Evolutionary conservation across 1,140 invertebrate species (phyloP), one percentile per base, ranked within the genome.

Genomic region (Sarcophaga bullata): DNA sequence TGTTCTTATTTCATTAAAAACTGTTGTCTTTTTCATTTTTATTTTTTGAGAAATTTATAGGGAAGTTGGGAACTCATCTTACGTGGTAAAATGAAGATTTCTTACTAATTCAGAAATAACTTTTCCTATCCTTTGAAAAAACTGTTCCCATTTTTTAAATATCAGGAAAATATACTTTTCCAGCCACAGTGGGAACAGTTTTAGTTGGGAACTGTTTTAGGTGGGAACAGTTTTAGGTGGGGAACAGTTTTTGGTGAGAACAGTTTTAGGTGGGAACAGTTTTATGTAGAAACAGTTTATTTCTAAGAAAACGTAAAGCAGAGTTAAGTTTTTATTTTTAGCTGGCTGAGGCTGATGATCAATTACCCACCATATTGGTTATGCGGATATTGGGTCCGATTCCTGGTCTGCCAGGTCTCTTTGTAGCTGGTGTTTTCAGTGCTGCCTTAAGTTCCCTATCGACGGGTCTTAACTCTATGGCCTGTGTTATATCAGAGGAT

Each of bases 401-500:
- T 52, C 94, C 94, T 0, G 96, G 95, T 4, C 85, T 97, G 73
- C 94, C 95, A 0, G 96, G 96, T 80, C 91, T 97, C 0, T 97
- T 97, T 88, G 93, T 97, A 0, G 95, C 96, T 50, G 95, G 95
- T 48, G 93, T 97, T 25, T 97, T 97, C 85, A 96, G 95, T 88
- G 96, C 96, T 46, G 95, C 95, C 19, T 90, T 97, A 15, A 98
- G 97, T 90, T 98, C 97, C 0, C 91, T 98, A 10, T 98, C 97
- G 7, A 98, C 97, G 15, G 97, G 96, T 49, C 91, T 98, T 10
- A 98, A 98, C 86, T 97, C 97, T 0, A 93, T 98, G 92, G 95
- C 97, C 0, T 97, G 97, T 73, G 95, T 98, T n/a, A 95, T 98
- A 81, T 91, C 97, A 8, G 93, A 98, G 86, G 96, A 96, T 84